Base-by-base conservation (phyloP, 2,113 vertebrate genomes). In the Cygnus buccinator region DNA sequence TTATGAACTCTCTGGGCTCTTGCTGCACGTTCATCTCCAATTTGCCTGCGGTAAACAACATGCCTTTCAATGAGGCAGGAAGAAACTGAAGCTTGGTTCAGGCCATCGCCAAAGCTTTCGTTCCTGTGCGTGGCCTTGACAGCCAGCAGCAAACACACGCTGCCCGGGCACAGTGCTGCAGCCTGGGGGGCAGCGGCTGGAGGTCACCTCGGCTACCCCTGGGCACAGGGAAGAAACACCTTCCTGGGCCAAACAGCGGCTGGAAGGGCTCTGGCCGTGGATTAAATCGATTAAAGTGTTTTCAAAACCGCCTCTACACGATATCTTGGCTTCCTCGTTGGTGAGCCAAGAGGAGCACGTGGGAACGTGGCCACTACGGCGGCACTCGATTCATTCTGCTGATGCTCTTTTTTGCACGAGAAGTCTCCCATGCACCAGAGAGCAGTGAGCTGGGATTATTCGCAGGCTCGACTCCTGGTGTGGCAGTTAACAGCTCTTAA, bases 401-500 rank as follows among this genome's bases (percentile, higher is more conserved):
- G 70, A 65, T 19, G 59, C 2, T 25, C 25, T 55, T 62, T 62
- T 50, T 28, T 31, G 50, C 25, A 7, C 0, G 2, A 39, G 68
- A 35, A 72, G 13, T 11, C 28, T 93, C 68, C 95, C 25, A 7
- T 17, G 31, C 10, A 31, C 55, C 61, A 39, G 35, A 70, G 62
- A 0, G 10, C 43, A 43, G 33, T 0, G 5, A 44, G 1, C 39
- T 3, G n/a, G 41, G 71, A 73, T 75, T 35, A 55, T 41, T 68
- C 0, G 0, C 74, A 26, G 59, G 19, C 22, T 86, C 5, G 0
- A 0, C 10, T 68, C 76, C 80, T 81, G 57, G 39, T 0, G 0
- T 18, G 65, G 41, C 59, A 62, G 6, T 33, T 46, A 73, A 22
- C 61, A 50, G 75, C 26, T 70, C 79, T 71, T 76, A 29, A 44